These are phyloP conservation scores for Trichogramma evanescens DNA, from an alignment of 2,888 invertebrate genomes.

Conservation along the genomic window DNA sequence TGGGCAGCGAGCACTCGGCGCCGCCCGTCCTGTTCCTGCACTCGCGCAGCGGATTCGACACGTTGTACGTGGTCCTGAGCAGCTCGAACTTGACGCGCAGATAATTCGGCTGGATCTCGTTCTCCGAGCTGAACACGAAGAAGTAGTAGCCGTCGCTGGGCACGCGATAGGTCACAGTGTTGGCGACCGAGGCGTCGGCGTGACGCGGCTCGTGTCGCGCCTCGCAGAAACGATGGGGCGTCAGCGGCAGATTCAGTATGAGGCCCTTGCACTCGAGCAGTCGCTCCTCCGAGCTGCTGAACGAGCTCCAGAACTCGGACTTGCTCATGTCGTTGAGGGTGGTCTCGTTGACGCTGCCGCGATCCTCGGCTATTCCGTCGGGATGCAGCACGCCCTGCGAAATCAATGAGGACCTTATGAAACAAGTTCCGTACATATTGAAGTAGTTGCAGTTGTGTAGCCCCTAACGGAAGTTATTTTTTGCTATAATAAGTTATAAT, in stretches of 20 bases:
- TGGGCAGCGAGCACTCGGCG: constrained; percentile 55
- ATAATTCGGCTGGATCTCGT: constrained; percentile 67
- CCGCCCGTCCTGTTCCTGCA: constrained; percentile 58
- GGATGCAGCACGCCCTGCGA: constrained; percentile 46
- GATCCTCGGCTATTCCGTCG: constrained; percentile 61
- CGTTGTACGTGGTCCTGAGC: constrained; percentile 65
- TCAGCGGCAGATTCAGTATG: constrained; percentile 64
- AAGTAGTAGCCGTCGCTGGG: constrained; percentile 74
- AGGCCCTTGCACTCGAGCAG: constrained; percentile 67
- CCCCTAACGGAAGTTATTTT: neutral
- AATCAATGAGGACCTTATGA: neutral
- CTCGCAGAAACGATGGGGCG: constrained; percentile 57
- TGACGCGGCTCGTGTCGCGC: constrained; percentile 46
- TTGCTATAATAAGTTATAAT: neutral
- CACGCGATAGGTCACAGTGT: constrained; percentile 65
- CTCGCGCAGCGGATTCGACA: constrained; percentile 54
- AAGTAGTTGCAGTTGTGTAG: neutral
- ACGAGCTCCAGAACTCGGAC: constrained; percentile 75
- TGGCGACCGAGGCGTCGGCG: constrained; percentile 52
- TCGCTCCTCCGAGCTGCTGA: constrained; percentile 73
- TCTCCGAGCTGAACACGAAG: constrained; percentile 76
- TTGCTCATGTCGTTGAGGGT: constrained; percentile 64
- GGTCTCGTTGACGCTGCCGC: constrained; percentile 59
- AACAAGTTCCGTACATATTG: neutral
- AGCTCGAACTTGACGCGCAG: constrained; percentile 63